These are phyloP conservation scores for Chaunax sp. DNA, from an alignment of 2,797 vertebrate genomes.

Conservation along the genomic window DNA sequence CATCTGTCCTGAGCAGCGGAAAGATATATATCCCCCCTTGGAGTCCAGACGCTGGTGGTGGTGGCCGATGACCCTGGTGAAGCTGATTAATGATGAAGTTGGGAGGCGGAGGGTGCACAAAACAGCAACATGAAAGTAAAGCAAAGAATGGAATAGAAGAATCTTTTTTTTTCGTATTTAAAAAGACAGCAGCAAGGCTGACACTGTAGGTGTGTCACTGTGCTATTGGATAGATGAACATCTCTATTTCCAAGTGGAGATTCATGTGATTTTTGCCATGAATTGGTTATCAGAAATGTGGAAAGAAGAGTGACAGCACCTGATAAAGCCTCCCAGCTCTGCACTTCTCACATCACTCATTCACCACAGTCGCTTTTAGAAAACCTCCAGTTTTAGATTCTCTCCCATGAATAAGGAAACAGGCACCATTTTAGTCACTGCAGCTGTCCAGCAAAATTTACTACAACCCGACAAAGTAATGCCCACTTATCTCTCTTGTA, in stretches of 20 bases:
- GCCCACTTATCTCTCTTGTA: constrained; percentile 72
- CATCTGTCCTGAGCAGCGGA: too few relatives aligned
- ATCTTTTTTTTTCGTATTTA: too few relatives aligned
- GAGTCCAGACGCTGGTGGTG: too few relatives aligned
- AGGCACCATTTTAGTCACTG: constrained; percentile 49
- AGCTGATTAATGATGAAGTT: too few relatives aligned
- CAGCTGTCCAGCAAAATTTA: constrained; percentile 57
- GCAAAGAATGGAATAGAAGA: too few relatives aligned
- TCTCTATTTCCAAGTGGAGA: constrained; percentile 64
- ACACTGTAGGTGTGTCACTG: too few relatives aligned
- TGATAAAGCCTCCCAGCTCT: constrained; percentile 42
- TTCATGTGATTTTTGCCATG: constrained; percentile 58
- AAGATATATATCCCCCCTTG: too few relatives aligned
- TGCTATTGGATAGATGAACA: constrained; percentile 37
- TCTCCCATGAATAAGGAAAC: constrained; percentile 52
- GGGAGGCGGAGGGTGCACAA: too few relatives aligned
- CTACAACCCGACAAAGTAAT: constrained; percentile 50
- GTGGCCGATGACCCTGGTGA: too few relatives aligned
- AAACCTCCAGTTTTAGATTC: constrained; percentile 29
- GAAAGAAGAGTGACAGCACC: constrained; percentile 38
- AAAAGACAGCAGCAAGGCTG: too few relatives aligned
- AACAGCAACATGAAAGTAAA: too few relatives aligned
- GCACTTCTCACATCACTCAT: constrained; percentile 48
- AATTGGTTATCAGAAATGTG: constrained; percentile 35
- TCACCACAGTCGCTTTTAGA: constrained; percentile 28